Percentiles rank a stretch among this genome's conserved stretches.
Evolutionary conservation across 1,140 invertebrate genomes (phyloP).

Genomic region (Wiebesia pumilae): DNA sequence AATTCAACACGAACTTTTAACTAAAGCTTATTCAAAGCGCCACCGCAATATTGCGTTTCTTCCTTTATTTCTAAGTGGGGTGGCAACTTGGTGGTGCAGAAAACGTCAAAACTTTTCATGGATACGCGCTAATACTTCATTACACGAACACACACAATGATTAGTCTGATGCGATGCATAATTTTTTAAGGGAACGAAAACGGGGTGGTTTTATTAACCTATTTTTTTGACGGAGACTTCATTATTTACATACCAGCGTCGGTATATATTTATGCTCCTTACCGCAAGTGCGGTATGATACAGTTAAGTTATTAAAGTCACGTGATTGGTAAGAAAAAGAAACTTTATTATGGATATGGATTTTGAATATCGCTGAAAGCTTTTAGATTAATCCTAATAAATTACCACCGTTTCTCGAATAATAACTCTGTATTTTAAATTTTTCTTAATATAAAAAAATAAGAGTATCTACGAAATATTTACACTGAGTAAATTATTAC

Average conservation of each 20-base stretch:
- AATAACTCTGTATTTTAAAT: no score
- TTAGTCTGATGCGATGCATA: background rate
- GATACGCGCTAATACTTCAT: background rate
- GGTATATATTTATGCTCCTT: background rate
- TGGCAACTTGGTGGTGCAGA: background rate
- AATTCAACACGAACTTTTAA: background rate
- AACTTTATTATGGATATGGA: no score
- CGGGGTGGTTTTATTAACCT: background rate
- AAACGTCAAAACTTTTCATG: background rate
- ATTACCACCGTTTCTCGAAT: no score
- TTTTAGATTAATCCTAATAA: no score
- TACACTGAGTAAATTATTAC: no score
- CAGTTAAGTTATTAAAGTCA: background rate
- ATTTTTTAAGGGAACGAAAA: background rate
- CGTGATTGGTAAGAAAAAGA: background rate
- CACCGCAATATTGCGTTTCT: no score
- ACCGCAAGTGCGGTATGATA: background rate
- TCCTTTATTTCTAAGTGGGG: background rate
- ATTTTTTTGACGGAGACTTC: background rate
- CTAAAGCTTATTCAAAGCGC: background rate
- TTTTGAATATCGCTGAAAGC: no score
- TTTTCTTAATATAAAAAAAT: no score
- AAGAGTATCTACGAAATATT: no score
- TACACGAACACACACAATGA: background rate
- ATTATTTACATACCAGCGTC: background rate